These are phyloP conservation scores for Ommatoiulus sabulosus DNA, from an alignment of 2,888 invertebrate species.

Conservation along the genomic window DNA sequence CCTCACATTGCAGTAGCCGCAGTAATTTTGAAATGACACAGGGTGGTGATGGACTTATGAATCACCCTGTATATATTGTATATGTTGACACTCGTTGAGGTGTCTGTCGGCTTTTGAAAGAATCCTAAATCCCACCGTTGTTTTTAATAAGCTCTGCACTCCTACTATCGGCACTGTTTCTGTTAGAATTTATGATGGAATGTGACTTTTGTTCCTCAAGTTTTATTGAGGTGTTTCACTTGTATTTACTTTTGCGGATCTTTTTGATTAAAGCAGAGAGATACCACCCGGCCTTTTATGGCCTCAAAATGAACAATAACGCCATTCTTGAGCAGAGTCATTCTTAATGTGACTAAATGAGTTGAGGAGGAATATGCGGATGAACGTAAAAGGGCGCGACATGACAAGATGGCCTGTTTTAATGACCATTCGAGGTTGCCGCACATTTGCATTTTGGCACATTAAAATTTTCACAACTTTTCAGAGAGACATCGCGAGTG, in stretches of 20 bases:
- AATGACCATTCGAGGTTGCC: background rate
- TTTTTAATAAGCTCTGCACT: background rate
- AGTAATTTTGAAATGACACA: too few species aligned
- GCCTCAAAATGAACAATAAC: background rate
- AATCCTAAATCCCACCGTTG: background rate
- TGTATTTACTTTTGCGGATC: background rate
- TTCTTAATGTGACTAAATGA: slow-evolving; percentile 10
- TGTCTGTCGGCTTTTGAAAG: background rate
- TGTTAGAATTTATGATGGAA: background rate
- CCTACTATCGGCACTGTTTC: background rate
- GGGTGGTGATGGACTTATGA: too few species aligned
- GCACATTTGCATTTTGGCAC: background rate
- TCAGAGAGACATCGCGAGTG: background rate
- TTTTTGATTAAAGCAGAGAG: background rate
- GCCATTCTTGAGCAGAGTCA: background rate
- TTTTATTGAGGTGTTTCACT: background rate
- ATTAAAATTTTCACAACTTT: background rate
- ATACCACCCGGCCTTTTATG: background rate
- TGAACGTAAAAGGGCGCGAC: background rate
- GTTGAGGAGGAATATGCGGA: background rate
- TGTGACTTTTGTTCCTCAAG: background rate
- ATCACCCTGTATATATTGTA: background rate
- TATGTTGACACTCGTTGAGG: background rate
- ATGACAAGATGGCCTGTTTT: slow-evolving; percentile 4
- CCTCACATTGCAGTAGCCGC: too few species aligned